Evolutionary conservation across 2,888 invertebrate species (phyloP).

Genomic region (Hyposoter dolosus): DNA sequence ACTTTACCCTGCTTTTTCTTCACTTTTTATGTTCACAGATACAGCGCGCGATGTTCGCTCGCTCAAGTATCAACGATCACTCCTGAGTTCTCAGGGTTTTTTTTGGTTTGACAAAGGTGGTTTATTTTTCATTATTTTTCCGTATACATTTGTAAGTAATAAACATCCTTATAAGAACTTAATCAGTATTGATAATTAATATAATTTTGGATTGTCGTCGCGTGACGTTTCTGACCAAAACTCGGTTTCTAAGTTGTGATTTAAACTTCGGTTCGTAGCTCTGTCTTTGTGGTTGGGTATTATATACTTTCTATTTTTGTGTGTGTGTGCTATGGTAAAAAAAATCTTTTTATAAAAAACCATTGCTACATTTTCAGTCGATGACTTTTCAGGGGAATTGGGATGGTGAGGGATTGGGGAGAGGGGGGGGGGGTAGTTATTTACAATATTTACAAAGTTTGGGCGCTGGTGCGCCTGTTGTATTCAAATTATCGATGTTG

Average conservation of each 20-base stretch:
- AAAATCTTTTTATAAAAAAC: neutral
- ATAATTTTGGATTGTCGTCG: neutral
- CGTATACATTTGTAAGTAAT: neutral
- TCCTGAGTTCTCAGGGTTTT: neutral
- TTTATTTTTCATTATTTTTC: neutral
- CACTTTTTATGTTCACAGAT: neutral
- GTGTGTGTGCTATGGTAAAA: neutral
- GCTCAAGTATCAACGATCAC: neutral
- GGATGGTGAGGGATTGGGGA: neutral
- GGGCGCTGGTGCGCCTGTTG: neutral
- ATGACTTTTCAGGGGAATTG: neutral
- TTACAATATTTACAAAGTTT: no score
- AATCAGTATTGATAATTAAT: neutral
- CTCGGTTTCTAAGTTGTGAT: neutral
- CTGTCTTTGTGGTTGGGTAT: neutral
- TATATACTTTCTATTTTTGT: neutral
- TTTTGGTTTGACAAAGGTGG: conserved; percentile 9
- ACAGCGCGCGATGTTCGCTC: conserved; percentile 8
- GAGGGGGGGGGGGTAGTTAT: no score
- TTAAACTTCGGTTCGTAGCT: neutral
- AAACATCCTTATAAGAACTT: neutral
- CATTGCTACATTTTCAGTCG: neutral
- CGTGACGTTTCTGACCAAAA: neutral
- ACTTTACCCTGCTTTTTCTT: conserved; percentile 14
- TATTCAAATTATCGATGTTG: neutral